A percentile compares a stretch with the other conserved stretches of the same genome.
Conservation (phyloP, 2,888 invertebrate species). For the Psylliodes chrysocephalus region DNA sequence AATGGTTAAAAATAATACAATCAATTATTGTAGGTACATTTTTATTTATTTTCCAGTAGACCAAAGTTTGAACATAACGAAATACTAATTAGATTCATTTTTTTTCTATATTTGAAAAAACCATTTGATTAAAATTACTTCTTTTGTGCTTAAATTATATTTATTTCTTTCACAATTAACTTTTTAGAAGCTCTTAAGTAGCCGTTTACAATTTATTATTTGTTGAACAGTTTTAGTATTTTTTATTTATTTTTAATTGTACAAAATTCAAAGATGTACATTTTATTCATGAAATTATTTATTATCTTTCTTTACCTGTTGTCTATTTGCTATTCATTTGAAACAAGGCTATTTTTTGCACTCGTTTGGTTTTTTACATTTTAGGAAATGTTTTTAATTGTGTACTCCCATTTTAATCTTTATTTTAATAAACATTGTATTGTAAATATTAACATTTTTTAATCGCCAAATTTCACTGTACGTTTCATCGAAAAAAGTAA, state of each 20-base stretch:
- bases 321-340: not conserved
- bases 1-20: no score
- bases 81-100: no score
- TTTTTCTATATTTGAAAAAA: no score
- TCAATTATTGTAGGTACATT: no score
- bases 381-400: not conserved
- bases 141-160: not conserved
- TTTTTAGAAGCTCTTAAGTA: slow-evolving; percentile 22
- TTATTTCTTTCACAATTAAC: not conserved
- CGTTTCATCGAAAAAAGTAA: no score
- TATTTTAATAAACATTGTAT: no score
- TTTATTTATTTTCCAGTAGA: no score
- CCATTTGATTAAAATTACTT: no score
- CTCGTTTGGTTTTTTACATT: not conserved
- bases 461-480: no score
- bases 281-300: slow-evolving; percentile 41
- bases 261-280: slow-evolving; percentile 40
- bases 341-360: not conserved
- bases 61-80: no score
- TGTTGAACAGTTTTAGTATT: slow-evolving; percentile 26
- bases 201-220: slow-evolving; percentile 23
- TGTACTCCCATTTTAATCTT: no score
- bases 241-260: slow-evolving; percentile 41
- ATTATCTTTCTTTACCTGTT: slow-evolving; percentile 19
- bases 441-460: no score